Evolutionary conservation across 37 sponge, comb jelly and placozoan species (phyloP).

Genomic region (Beroe ovata): DNA sequence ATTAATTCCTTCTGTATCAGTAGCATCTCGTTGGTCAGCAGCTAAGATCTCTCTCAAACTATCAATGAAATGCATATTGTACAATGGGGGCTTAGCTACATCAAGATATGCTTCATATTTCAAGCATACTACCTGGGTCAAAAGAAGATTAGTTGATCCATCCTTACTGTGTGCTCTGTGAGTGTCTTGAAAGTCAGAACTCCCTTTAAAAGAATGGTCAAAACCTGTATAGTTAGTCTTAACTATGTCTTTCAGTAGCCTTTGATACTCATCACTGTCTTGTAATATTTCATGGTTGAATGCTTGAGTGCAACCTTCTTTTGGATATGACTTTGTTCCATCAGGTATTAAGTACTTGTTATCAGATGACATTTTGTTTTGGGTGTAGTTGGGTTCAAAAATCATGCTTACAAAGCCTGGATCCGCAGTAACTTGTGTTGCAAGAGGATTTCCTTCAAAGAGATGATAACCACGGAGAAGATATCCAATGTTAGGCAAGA

Average conservation of each 20-base stretch:
- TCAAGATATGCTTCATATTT: conserved; percentile 40
- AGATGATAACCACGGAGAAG: conserved; percentile 52
- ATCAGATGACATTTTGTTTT: background rate
- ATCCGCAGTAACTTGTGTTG: conserved; percentile 45
- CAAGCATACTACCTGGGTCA: conserved; percentile 11
- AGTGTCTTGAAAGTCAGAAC: conserved; percentile 1
- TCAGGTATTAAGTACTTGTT: conserved; percentile 17
- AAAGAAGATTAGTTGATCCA: background rate
- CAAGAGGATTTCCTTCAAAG: conserved; percentile 26
- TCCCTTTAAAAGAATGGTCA: conserved; percentile 24
- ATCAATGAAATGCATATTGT: background rate
- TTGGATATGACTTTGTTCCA: conserved; percentile 9
- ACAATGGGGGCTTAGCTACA: background rate
- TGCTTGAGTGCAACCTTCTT: conserved; percentile 30
- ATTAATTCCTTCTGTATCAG: background rate
- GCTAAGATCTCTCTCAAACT: background rate
- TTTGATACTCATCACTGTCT: conserved; percentile 30
- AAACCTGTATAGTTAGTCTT: conserved; percentile 46
- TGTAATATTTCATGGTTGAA: conserved; percentile 10
- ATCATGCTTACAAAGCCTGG: conserved; percentile 16
- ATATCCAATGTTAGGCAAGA: conserved; percentile 49
- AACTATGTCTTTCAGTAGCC: conserved; percentile 12
- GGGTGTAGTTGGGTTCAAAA: background rate
- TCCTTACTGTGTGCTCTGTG: conserved; percentile 9
- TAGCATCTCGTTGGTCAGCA: background rate